phyloP scores from a whole-genome alignment of 2,797 vertebrate species.

The Spheniscus humboldti region DNA sequence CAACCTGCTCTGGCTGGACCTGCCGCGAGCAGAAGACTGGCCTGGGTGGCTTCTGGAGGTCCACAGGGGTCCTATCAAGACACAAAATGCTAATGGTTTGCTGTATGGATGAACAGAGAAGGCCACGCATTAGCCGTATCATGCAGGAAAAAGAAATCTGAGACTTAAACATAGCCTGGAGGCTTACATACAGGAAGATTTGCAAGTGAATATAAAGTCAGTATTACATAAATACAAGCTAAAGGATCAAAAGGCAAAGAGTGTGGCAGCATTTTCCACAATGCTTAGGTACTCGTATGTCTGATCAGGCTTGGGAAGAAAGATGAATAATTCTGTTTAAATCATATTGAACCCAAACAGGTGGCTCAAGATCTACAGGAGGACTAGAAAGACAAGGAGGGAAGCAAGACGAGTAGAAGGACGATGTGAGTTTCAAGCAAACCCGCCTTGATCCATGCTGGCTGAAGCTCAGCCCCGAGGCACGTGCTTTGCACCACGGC shows the following conservation, averaged over 20 bases:
- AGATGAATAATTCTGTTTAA: neutral
- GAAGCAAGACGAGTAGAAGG: neutral
- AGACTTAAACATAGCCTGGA: neutral
- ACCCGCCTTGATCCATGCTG: accelerated
- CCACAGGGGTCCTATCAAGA: neutral
- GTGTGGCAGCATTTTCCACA: neutral
- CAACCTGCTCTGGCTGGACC: neutral
- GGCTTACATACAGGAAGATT: neutral
- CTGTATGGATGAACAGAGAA: neutral
- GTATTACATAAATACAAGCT: neutral
- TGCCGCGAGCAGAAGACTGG: neutral
- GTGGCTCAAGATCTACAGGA: neutral
- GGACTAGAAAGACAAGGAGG: neutral
- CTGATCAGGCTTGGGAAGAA: neutral
- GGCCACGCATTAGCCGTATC: accelerated
- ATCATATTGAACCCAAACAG: neutral
- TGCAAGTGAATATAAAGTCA: neutral
- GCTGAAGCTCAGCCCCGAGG: neutral
- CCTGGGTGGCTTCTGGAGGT: neutral
- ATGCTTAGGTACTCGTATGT: neutral
- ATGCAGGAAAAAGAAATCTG: neutral
- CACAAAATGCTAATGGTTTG: neutral
- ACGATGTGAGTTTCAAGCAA: neutral
- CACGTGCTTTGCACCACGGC: accelerated
- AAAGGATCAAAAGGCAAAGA: neutral